Base-by-base conservation (phyloP, 2,113 vertebrate genomes). In the Benitochromis conjunctus region DNA sequence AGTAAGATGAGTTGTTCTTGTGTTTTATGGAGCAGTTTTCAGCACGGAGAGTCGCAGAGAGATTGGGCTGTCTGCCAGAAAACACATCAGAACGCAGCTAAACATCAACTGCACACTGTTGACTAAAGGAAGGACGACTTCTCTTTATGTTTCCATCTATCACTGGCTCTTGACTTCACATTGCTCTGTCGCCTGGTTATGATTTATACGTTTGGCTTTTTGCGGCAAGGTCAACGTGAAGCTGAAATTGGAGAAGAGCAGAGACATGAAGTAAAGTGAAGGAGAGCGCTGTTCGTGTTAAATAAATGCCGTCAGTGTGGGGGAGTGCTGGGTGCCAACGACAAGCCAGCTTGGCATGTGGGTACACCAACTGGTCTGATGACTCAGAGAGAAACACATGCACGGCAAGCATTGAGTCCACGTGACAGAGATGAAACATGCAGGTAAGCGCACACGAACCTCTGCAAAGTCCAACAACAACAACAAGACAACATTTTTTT, bases 351-450 rank as follows among this genome's bases (percentile, higher is more conserved):
- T 83, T 91, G 92, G 80, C 88, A 94, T 91, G 93, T 95, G 92
- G 93, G 87, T 85, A 87, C 91, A 89, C 93, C 95, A 95, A 95
- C 92, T 92, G 95, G 90, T 92, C 81, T 3, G 80, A 86, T 96
- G 95, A 96, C 54, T 95, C 93, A 89, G 71, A 83, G 86, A 95
- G 84, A 83, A 81, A 89, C 86, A 74, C 86, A 88, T 64, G 79
- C 71, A 71, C 51, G 38, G 62, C 87, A 85, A 6, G 51, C 64
- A 19, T 3, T 34, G 56, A 26, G 24, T 55, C 46, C 84, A 88
- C 29, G 85, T 86, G 86, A 89, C 4, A 26, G 34, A 82, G 64
- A 71, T 19, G 9, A 64, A 58, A 56, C 19, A 64, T 41, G 76
- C 43, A 69, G 21, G 83, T 24, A 74, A 84, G 81, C 79, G 80